phyloP scores from a whole-genome alignment of 2,797 vertebrate species.

The Characodon lateralis region DNA sequence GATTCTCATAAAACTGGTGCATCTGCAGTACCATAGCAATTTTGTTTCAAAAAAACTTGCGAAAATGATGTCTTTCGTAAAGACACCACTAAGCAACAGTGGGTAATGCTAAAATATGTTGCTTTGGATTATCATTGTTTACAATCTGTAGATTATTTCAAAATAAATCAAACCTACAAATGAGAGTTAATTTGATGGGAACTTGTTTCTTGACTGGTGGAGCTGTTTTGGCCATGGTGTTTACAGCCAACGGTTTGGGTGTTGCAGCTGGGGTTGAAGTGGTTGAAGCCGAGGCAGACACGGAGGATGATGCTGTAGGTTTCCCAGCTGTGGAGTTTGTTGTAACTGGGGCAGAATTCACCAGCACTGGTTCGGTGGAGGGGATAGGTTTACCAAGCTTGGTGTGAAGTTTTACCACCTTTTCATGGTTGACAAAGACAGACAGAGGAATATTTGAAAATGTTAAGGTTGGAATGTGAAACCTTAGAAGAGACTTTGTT shows the following conservation, averaged over 20 bases:
- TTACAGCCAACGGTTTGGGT: constrained; percentile 47
- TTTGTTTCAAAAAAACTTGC: neutral
- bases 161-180: constrained; percentile 72
- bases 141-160: neutral
- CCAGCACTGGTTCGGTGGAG: constrained; percentile 79
- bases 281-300: constrained; percentile 35
- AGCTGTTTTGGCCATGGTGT: constrained; percentile 35
- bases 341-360: constrained; percentile 72
- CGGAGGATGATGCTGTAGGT: constrained; percentile 28
- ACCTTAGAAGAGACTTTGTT: constrained; percentile 31
- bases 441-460: constrained; percentile 23
- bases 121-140: neutral
- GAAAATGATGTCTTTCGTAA: neutral
- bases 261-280: constrained; percentile 40
- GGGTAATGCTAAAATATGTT: neutral
- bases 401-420: constrained; percentile 89
- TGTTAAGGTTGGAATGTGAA: constrained; percentile 32
- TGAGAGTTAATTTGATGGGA: constrained; percentile 62
- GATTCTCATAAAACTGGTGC: neutral
- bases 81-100: neutral
- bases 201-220: constrained; percentile 64
- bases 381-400: constrained; percentile 89
- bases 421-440: constrained; percentile 47
- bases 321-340: constrained; percentile 73
- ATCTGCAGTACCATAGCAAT: neutral